A percentile compares a stretch with the other conserved stretches of the same genome.
These are phyloP conservation scores for Eumeta japonica DNA, from an alignment of 1,140 invertebrate genomes.

Conservation along the genomic window DNA sequence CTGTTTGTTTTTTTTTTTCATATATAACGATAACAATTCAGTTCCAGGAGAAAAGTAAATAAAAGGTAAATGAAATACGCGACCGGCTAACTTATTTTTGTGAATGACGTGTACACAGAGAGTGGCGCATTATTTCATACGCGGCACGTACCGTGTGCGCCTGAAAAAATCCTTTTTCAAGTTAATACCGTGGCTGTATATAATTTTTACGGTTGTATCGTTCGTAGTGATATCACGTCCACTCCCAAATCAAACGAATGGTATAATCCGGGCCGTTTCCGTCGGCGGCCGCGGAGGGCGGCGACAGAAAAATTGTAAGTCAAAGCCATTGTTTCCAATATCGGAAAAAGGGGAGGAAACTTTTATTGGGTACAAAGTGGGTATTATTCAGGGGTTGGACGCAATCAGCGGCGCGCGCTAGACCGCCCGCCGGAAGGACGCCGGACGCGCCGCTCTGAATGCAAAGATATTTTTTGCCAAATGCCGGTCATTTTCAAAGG, in stretches of 20 bases:
- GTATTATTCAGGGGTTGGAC: conserved; percentile 39
- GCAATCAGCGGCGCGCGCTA: conserved; percentile 23
- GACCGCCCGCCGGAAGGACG: conserved; percentile 10
- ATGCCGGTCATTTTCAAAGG: conserved; percentile 46
- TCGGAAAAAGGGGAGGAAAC: conserved; percentile 34
- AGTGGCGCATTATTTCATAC: no score
- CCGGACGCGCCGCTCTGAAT: conserved; percentile 41
- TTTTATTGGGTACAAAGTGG: conserved; percentile 52
- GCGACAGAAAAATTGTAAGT: conserved; percentile 37
- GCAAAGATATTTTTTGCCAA: conserved; percentile 48
- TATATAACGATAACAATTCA: no score
- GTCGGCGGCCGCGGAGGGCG: conserved; percentile 12
- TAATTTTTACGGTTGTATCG: conserved; percentile 14
- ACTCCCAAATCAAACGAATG: conserved; percentile 40
- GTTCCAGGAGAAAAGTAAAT: no score
- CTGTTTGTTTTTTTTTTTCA: no score
- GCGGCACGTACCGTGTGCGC: no score
- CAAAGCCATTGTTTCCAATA: conserved; percentile 52
- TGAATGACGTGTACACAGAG: no score
- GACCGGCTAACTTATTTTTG: no score
- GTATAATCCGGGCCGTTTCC: conserved; percentile 34
- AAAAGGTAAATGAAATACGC: no score
- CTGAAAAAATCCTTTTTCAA: no score
- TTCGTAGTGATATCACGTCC: conserved; percentile 41
- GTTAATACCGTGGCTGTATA: background rate